A percentile compares a stretch with the other conserved stretches of the same genome.
phyloP scores from a whole-genome alignment of 2,888 invertebrate genomes.

The Itoplectis maculator region DNA sequence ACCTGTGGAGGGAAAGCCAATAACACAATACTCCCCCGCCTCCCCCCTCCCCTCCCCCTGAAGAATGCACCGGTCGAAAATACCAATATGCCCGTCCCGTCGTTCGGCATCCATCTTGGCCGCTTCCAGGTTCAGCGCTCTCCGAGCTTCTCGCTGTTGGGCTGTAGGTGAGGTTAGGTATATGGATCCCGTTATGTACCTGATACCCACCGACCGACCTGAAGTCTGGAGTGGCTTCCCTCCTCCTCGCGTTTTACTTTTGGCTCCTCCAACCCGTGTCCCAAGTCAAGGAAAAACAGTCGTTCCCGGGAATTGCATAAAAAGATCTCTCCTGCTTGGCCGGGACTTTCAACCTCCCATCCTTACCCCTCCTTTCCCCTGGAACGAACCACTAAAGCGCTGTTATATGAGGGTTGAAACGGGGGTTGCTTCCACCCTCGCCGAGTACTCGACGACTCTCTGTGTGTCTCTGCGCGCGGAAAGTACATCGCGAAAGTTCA shows the following conservation, averaged over 20 bases:
- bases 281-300: conserved; percentile 26
- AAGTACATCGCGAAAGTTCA: conserved; percentile 55
- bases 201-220: too few species aligned
- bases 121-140: conserved; percentile 7
- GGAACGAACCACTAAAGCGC: conserved; percentile 13
- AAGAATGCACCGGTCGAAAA: conserved; percentile 61
- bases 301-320: conserved; percentile 25
- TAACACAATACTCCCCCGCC: conserved; percentile 51
- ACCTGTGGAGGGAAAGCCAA: conserved; percentile 60
- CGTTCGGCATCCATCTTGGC: conserved; percentile 54
- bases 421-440: conserved; percentile 26
- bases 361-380: background rate
- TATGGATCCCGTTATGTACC: background rate
- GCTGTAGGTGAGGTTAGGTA: background rate
- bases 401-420: conserved; percentile 30
- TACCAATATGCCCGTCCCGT: conserved; percentile 54
- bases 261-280: conserved; percentile 15
- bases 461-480: conserved; percentile 55
- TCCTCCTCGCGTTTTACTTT: conserved; percentile 20
- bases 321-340: conserved; percentile 10
- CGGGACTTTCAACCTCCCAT: too few species aligned
- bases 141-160: background rate
- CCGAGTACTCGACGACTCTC: conserved; percentile 41
- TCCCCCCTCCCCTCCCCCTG: background rate
- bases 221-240: conserved; percentile 6